Evolutionary conservation across 2,888 invertebrate species (phyloP), one percentile per base, ranked within the genome.

Genomic region (Beris chalybata): DNA sequence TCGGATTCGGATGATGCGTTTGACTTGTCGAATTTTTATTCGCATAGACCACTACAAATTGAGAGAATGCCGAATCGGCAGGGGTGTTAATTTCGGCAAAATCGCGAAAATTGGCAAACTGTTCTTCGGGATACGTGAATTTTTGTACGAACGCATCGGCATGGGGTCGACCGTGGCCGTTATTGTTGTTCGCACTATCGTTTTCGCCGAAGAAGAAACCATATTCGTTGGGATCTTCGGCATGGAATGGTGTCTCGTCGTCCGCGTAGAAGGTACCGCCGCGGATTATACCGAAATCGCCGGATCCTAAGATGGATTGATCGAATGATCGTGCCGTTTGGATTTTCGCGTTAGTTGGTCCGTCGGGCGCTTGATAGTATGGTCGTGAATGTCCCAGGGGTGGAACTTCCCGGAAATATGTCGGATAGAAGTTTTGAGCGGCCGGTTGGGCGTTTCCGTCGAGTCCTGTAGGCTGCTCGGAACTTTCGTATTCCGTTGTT

Each of bases 21-120:
- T 74, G 67, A 70, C 83, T 81, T 4, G 88, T 90, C 6, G 86
- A 86, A 74, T 92, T 92, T 77, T 90, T 90, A 72, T 91, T 91
- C 0, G 90, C 91, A 75, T 93, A 93, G 0, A 93, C 92, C 0
- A 93, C 89, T 38, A 92, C 91, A 70, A 87, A 88, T 72, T 93
- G 90, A 0, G 93, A 92, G 78, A 90, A 93, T 5, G 91, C 91
- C 2, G 88, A 84, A 75, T 91, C 91, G 0, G 90, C 86, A 0
- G 92, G 92, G 4, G 91, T 87, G 70, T 93, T 93, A 64, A 94
- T 93, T 74, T 94, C 94, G 0, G 94, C 93, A 75, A 94, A 94
- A 77, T 94, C 94, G 74, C 92, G 85, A 82, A 94, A 94, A 76
- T 93, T 92, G 4, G 92, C 92, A 75, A 94, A 93, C 75, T 93